Evolutionary conservation across 2,888 invertebrate genomes (phyloP), one percentile per base, ranked within the genome.

Genomic region (Lycocerus yunnanus): DNA sequence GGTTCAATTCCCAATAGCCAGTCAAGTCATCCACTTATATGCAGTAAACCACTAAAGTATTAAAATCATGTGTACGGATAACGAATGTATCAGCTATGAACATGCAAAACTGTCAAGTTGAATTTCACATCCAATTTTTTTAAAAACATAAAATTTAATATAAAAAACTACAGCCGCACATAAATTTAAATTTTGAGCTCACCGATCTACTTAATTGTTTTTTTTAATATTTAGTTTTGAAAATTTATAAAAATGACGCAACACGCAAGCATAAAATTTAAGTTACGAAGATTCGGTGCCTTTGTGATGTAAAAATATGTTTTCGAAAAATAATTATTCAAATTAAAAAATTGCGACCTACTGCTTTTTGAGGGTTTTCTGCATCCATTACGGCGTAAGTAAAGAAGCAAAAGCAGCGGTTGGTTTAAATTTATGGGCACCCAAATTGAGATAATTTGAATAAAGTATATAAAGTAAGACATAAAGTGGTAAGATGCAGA

Each of bases 391-490:
- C 69, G 18, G 63, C 61, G 63, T 70, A 70, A 70, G 63, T 65
- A 69, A 70, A 71, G 71, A 58, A 66, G 71, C 71, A 58, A 71
- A 58, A 65, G 71, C 66, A 21, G 66, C 16, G 71, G 71, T 70
- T 58, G 71, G 68, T 59, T 60, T 72, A 72, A 68, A 74, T 74
- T 74, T 74, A 74, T 74, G 74, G 20, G 66, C 58, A 58, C 66
- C 67, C 71, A 74, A 74, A 74, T 74, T 67, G 69, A 67, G 74
- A 74, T 74, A 74, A 74, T 71, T 70, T 70, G 74, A 71, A 74
- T 73, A 73, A 69, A 65, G 69, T 69, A 68, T 43, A 73, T 70
- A 74, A 67, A 69, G 70, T 70, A 67, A 71, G 70, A 70, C 70
- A 18, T 61, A 72, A 72, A 72, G 71, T 70, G 69, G 16, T 66